phyloP scores from a whole-genome alignment of 2,113 vertebrate species.

The Aphyosemion australe region DNA sequence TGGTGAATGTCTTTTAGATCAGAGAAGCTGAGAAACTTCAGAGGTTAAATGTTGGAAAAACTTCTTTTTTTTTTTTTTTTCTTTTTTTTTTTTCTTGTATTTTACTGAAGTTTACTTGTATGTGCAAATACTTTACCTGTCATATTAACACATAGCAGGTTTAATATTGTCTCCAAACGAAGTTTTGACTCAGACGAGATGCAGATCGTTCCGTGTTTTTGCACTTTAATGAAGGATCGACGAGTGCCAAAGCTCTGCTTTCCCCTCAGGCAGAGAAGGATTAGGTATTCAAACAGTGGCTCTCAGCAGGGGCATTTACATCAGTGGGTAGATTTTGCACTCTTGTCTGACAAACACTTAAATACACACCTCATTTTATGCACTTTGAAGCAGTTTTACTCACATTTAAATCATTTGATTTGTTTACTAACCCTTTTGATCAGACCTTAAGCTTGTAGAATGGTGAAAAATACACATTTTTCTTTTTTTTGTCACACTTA shows the following conservation, averaged over 20 bases:
- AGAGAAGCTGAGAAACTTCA: constrained; percentile 10
- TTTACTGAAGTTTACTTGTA: background rate
- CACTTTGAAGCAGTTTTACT: constrained; percentile 8
- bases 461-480: too few species aligned
- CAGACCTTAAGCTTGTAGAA: too few species aligned
- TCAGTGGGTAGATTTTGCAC: background rate
- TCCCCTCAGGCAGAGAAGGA: constrained; percentile 34
- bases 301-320: constrained; percentile 29
- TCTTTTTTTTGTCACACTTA: too few species aligned
- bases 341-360: constrained; percentile 24
- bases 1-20: constrained; percentile 13
- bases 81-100: background rate
- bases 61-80: background rate
- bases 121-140: background rate
- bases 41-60: background rate
- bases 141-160: constrained; percentile 8
- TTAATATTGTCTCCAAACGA: constrained; percentile 11
- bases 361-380: background rate
- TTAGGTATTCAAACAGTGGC: constrained; percentile 29
- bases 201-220: constrained; percentile 53
- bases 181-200: constrained; percentile 19
- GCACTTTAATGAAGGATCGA: constrained; percentile 52
- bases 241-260: constrained; percentile 33
- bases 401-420: constrained; percentile 2
- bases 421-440: too few species aligned